These are phyloP conservation scores for Pseudolaguvia tuberculata DNA, from an alignment of 2,113 vertebrate genomes.

Conservation along the genomic window DNA sequence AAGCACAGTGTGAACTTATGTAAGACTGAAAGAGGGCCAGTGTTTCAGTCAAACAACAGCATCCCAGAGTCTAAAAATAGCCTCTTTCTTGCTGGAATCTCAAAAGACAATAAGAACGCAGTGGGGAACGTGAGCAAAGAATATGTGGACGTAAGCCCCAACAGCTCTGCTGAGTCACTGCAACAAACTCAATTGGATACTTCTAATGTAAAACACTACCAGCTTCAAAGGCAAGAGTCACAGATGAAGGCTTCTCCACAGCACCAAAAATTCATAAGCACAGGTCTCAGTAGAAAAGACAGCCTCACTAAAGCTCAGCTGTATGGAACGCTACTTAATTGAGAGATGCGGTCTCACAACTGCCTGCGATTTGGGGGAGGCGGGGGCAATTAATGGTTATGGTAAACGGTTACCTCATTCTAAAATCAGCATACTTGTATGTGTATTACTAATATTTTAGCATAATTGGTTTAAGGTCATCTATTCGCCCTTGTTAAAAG, in stretches of 20 bases:
- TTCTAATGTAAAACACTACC: slow-evolving; percentile 80
- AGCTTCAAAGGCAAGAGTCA: slow-evolving; percentile 66
- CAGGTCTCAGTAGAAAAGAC: slow-evolving; percentile 90
- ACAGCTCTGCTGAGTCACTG: slow-evolving; percentile 82
- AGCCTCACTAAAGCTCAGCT: slow-evolving; percentile 96
- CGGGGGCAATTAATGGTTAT: no score
- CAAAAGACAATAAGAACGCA: slow-evolving; percentile 71
- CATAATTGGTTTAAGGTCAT: no score
- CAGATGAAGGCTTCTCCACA: slow-evolving; percentile 77
- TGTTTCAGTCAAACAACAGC: slow-evolving; percentile 72
- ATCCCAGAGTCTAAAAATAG: slow-evolving; percentile 78
- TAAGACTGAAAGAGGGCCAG: slow-evolving; percentile 72
- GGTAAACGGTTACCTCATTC: not conserved
- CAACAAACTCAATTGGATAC: slow-evolving; percentile 80
- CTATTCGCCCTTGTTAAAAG: not conserved
- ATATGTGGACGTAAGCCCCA: slow-evolving; percentile 74
- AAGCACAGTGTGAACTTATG: slow-evolving; percentile 70
- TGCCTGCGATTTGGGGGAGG: not conserved
- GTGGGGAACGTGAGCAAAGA: slow-evolving; percentile 67
- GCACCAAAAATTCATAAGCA: slow-evolving; percentile 82
- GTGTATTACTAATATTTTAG: slow-evolving; percentile 1
- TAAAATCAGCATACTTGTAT: not conserved
- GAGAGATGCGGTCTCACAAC: slow-evolving; percentile 42
- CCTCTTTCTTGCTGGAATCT: slow-evolving; percentile 77
- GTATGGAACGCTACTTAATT: slow-evolving; percentile 95